A percentile compares a stretch with the other conserved stretches of the same genome.
phyloP scores from a whole-genome alignment of 2,888 invertebrate species.

The Esperia sulphurella region DNA sequence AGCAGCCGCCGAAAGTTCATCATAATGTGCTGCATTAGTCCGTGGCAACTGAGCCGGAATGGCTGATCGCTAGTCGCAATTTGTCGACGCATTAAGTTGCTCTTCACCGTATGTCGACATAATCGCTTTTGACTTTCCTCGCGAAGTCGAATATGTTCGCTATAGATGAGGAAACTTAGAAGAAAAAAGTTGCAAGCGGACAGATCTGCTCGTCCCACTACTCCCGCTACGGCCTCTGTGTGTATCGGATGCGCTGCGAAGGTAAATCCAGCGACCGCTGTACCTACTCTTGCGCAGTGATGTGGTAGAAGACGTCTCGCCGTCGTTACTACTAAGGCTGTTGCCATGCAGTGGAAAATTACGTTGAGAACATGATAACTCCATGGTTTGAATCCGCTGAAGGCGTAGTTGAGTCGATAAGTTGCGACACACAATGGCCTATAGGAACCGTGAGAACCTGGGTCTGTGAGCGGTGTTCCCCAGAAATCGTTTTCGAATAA shows the following conservation, averaged over 20 bases:
- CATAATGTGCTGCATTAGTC: conserved; percentile 63
- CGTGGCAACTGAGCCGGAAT: conserved; percentile 66
- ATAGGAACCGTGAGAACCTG: conserved; percentile 98
- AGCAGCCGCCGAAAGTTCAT: conserved; percentile 63
- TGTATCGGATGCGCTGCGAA: conserved; percentile 98
- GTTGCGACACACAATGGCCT: conserved; percentile 94
- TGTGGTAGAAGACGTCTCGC: conserved; percentile 85
- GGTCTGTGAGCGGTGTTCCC: conserved; percentile 96
- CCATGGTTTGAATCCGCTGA: conserved; percentile 87
- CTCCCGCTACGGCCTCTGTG: conserved; percentile 96
- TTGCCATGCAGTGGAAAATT: conserved; percentile 90
- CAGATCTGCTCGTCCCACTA: conserved; percentile 97
- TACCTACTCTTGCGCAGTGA: conserved; percentile 82
- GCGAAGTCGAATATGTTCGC: conserved; percentile 85
- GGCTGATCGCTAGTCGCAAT: conserved; percentile 46
- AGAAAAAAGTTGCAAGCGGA: conserved; percentile 95
- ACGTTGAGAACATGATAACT: conserved; percentile 94
- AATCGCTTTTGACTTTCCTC: conserved; percentile 64
- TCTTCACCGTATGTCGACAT: conserved; percentile 55
- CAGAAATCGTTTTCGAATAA: conserved; percentile 97
- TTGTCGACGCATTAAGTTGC: conserved; percentile 42
- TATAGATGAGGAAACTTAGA: conserved; percentile 91
- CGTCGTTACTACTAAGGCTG: conserved; percentile 88
- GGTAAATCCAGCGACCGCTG: conserved; percentile 88
- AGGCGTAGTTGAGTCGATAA: conserved; percentile 90